These are phyloP conservation scores for Nasonia vitripennis DNA, from an alignment of 1,140 invertebrate genomes.

Conservation along the genomic window DNA sequence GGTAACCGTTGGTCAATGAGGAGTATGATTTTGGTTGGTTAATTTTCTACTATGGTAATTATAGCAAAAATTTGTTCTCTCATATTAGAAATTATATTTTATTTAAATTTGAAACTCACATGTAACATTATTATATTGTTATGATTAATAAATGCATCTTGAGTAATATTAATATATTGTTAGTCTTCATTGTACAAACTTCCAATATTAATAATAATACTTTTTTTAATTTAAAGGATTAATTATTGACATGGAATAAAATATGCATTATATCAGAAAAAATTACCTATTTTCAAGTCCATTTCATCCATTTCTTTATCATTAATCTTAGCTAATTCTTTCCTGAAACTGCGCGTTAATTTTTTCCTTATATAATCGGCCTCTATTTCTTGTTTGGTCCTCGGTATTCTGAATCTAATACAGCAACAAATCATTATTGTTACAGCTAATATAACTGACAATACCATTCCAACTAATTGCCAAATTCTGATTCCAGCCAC, in stretches of 20 bases:
- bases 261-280: background rate
- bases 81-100: constrained; percentile 40
- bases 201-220: too few species aligned
- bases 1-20: too few species aligned
- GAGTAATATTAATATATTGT: constrained; percentile 4
- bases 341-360: constrained; percentile 87
- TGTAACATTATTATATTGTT: constrained; percentile 49
- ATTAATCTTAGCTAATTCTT: constrained; percentile 86
- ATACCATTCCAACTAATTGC: constrained; percentile 68
- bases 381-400: constrained; percentile 95
- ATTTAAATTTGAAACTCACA: constrained; percentile 47
- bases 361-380: constrained; percentile 90
- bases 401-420: constrained; percentile 88
- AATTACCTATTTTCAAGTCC: constrained; percentile 85
- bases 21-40: too few species aligned
- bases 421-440: constrained; percentile 90
- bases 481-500: constrained; percentile 69
- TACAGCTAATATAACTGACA: constrained; percentile 68
- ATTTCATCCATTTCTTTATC: constrained; percentile 91
- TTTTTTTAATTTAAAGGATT: too few species aligned
- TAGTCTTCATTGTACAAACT: background rate
- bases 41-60: too few species aligned
- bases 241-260: background rate
- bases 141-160: constrained; percentile 36
- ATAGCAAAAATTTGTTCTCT: too few species aligned